Conservation (phyloP, 2,113 vertebrate genomes). For the Ardeotis arabs region DNA sequence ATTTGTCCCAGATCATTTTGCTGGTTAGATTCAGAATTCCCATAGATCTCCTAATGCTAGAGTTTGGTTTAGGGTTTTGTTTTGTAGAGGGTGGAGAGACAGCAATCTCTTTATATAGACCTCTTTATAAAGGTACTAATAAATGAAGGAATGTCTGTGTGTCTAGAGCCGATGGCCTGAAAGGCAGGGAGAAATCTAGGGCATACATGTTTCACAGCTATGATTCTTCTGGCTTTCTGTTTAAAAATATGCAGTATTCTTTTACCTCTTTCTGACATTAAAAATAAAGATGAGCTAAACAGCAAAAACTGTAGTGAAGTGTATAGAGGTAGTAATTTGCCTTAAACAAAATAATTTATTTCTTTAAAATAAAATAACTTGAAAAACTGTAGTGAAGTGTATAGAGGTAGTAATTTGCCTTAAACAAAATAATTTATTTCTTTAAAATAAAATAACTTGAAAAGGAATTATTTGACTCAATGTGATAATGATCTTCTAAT, state of each 20-base stretch:
- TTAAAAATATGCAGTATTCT: not conserved
- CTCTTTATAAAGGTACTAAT: not conserved
- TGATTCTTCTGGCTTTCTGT: not conserved
- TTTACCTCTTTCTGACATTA: not conserved
- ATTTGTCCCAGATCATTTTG: not conserved
- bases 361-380: too few relatives aligned
- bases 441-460: not conserved
- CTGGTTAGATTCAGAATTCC: not conserved
- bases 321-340: not conserved
- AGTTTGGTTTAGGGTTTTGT: not conserved
- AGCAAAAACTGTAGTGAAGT: not conserved
- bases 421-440: not conserved
- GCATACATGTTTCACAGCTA: not conserved
- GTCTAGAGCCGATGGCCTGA: not conserved
- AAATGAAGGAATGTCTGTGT: not conserved
- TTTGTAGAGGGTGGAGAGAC: not conserved
- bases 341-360: not conserved
- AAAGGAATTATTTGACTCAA: not conserved
- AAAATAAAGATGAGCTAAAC: not conserved
- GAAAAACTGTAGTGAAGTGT: not conserved
- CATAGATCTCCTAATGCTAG: not conserved
- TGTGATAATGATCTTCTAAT: not conserved
- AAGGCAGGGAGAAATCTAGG: not conserved
- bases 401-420: not conserved
- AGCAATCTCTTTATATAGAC: not conserved